Evolutionary conservation across 2,113 vertebrate genomes (phyloP), one percentile per base, ranked within the genome.

Genomic region (Urocolius indicus): DNA sequence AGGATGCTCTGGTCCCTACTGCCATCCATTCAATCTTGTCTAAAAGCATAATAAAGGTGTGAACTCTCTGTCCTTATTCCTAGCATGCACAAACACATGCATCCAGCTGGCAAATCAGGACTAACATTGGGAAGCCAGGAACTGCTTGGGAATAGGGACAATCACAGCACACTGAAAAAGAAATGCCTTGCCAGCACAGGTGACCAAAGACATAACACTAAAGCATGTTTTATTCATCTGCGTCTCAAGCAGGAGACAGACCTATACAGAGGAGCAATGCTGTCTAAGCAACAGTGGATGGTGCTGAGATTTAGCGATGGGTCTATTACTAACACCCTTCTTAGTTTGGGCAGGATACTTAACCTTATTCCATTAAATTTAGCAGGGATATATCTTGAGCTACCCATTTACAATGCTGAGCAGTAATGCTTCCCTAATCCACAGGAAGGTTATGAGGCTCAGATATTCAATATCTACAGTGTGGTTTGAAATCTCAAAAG

Each of bases 401-500:
- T 86, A 71, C 21, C 6, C 45, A 59, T 36, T 92, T 78, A 61
- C 45, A 75, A 36, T 15, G 58, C 78, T 46, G 48, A 93, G 76
- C 86, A 93, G 24, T 51, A 94, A 88, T 79, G 87, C 84, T 82
- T 89, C n/a, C 71, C 75, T 93, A 94, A 95, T 89, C 86, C 7
- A 4, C 72, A 83, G 88, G 90, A 88, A 71, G 92, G 88, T 88
- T 96, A 77, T 9, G 34, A 77, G 68, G 76, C 61, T 94, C 48
- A 80, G 85, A 77, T 68, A 96, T 63, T 91, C 71, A 91, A 77
- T 94, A 91, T 77, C 93, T 93, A 74, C 72, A 63, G 55, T 78
- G 71, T 95, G 82, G 63, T 96, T 86, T 91, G 85, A 93, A 96
- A 89, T 92, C 95, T 87, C 84, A 57, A 29, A 29, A 94, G 80